Evolutionary conservation across 2,797 vertebrate genomes (phyloP), one percentile per base, ranked within the genome.

Genomic region (Smutsia gigantea): DNA sequence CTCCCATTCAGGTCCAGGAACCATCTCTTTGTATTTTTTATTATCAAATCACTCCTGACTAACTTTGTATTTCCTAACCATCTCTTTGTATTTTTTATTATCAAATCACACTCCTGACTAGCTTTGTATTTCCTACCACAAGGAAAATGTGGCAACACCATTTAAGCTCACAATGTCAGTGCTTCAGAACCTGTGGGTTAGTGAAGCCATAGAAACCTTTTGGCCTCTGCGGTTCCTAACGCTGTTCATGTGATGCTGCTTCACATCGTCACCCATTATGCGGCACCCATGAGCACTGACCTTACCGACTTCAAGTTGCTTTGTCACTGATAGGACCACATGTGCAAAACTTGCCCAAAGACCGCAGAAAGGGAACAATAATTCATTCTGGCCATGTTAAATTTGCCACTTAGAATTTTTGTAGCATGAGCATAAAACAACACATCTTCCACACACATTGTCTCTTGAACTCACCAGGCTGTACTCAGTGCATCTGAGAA

Each of bases 341-440:
- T 18, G n/a, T 29, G 31, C 15, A 25, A 46, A 55, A 4, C 42
- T 66, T 34, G 29, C 21, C 42, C 57, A 5, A 19, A 84, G 86
- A 68, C 31, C 2, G 27, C 25, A 12, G 78, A 64, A 21, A 18
- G 57, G 39, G 51, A 82, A 39, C 31, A 81, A 18, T 59, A 55
- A 94, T 63, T 96, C 13, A 6, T 66, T 86, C 61, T 0, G 4
- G 66, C 81, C 17, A 10, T 15, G 4, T 63, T 63, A 68, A 85
- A 81, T 72, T 72, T 81, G 42, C 53, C 49, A 9, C n/a, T 93
- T 85, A 81, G 72, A 92, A 68, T 89, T 87, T 87, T 42, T 27
- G 15, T 59, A 83, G 51, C 31, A 5, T 23, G 61, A 51, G 68
- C 0, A 4, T 79, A 49, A 74, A 59, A 75, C 11, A 37, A 31